Evolutionary conservation across 1,140 invertebrate species (phyloP).

Genomic region (Charaxes varanes): DNA sequence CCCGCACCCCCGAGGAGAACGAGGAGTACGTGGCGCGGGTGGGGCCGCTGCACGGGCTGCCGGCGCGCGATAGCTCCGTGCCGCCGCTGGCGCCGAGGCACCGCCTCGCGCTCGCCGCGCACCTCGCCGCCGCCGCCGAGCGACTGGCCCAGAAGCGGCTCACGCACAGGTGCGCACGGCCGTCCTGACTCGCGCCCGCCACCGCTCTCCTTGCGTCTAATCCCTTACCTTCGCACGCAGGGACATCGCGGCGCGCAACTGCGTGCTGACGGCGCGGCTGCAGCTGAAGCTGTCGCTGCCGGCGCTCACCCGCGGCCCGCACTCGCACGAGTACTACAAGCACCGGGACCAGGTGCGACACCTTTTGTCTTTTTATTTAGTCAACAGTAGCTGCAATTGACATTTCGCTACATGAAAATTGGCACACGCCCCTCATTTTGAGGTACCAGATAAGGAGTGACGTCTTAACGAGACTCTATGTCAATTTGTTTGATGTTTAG

Average conservation of each 20-base stretch:
- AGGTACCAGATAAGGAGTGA: too few relatives aligned
- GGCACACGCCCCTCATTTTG: too few relatives aligned
- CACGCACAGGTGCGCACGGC: constrained; percentile 78
- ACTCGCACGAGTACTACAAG: constrained; percentile 90
- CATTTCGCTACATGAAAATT: too few relatives aligned
- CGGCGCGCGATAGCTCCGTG: constrained; percentile 35
- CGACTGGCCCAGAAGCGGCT: constrained; percentile 84
- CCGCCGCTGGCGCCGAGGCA: constrained; percentile 82
- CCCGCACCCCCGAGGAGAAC: constrained; percentile 75
- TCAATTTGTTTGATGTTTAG: too few relatives aligned
- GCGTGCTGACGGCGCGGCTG: constrained; percentile 88
- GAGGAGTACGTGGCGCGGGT: constrained; percentile 41
- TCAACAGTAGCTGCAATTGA: too few relatives aligned
- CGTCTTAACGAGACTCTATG: too few relatives aligned
- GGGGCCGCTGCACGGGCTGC: constrained; percentile 38
- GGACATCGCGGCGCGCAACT: constrained; percentile 95
- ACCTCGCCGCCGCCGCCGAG: constrained; percentile 90
- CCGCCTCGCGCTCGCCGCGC: constrained; percentile 81
- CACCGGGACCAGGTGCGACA: constrained; percentile 83
- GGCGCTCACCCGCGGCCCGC: constrained; percentile 87
- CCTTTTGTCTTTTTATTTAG: too few relatives aligned
- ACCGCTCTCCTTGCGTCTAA: background rate
- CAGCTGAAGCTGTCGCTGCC: constrained; percentile 89
- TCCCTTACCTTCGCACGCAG: constrained; percentile 40
- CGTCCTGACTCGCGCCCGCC: background rate